Evolutionary conservation across 2,888 invertebrate species (phyloP).

Genomic region (Hirtodrosophila cameraria): DNA sequence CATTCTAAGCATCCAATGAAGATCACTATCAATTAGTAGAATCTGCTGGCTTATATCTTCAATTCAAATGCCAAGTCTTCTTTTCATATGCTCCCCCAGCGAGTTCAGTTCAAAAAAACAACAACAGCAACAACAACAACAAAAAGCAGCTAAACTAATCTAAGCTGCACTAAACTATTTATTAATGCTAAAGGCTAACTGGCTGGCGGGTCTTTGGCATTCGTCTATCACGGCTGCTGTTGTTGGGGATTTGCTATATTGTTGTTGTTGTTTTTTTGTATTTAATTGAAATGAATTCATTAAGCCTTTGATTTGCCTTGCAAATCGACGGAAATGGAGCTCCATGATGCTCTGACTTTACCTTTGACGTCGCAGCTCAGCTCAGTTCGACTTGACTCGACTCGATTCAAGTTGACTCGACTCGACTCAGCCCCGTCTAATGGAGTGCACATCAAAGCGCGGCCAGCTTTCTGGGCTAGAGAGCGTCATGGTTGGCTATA

Average conservation of each 20-base stretch:
- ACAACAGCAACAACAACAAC: not conserved
- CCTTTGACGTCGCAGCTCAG: constrained; percentile 64
- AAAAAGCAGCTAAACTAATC: constrained; percentile 14
- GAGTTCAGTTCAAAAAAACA: constrained; percentile 17
- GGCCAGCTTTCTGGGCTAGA: constrained; percentile 32
- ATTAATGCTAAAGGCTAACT: constrained; percentile 68
- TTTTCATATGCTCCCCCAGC: constrained; percentile 51
- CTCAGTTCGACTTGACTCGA: constrained; percentile 11
- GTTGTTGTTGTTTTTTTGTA: constrained; percentile 37
- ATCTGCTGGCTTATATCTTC: constrained; percentile 47
- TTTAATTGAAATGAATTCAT: constrained; percentile 80
- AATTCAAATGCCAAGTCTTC: constrained; percentile 64
- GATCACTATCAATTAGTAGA: constrained; percentile 69
- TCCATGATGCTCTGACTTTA: constrained; percentile 47
- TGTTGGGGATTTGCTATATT: constrained; percentile 30
- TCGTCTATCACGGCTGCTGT: constrained; percentile 61
- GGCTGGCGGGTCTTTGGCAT: constrained; percentile 55
- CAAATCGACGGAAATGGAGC: constrained; percentile 60
- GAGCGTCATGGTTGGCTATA: constrained; percentile 41
- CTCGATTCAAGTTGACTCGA: constrained; percentile 15
- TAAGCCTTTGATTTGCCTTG: constrained; percentile 77
- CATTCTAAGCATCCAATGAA: constrained; percentile 34
- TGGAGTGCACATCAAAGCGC: constrained; percentile 59
- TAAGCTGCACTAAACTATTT: constrained; percentile 63
- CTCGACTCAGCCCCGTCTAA: constrained; percentile 26